Conservation (phyloP, 2,888 invertebrate species). For the Parthenolecanium corni region DNA sequence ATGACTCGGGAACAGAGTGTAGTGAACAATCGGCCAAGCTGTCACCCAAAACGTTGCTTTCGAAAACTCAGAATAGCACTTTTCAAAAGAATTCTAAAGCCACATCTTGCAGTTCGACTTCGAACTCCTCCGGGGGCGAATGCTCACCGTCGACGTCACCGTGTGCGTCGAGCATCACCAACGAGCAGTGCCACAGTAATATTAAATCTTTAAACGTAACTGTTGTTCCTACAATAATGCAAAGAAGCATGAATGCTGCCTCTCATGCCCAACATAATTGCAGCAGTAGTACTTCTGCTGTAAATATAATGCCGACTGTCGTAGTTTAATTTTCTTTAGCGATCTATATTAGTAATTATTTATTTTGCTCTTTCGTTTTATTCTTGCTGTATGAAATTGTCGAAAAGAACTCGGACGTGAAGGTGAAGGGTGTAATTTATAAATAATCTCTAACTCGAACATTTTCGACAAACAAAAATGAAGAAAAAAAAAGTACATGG, state of each 20-base stretch:
- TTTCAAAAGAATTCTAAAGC: conserved; percentile 5
- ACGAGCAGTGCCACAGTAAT: neutral
- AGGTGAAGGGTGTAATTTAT: too few relatives aligned
- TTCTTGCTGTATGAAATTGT: too few relatives aligned
- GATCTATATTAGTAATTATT: too few relatives aligned
- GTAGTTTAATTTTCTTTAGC: too few relatives aligned
- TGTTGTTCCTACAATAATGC: neutral
- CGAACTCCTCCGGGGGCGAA: neutral
- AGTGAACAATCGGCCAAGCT: conserved; percentile 33
- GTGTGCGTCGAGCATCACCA: neutral
- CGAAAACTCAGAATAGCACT: conserved; percentile 19
- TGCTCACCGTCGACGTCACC: neutral
- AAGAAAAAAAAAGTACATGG: too few relatives aligned
- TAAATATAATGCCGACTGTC: neutral
- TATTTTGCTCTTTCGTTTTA: too few relatives aligned
- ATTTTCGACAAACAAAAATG: too few relatives aligned
- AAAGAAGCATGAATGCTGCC: neutral
- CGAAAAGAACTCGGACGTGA: too few relatives aligned
- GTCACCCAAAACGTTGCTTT: conserved; percentile 8
- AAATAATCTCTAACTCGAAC: too few relatives aligned
- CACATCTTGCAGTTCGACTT: neutral
- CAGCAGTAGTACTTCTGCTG: too few relatives aligned
- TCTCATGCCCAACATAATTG: neutral
- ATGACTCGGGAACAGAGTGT: conserved; percentile 42
- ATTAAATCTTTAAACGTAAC: neutral